phyloP scores from a whole-genome alignment of 2,888 invertebrate genomes.

The Macroteleia sp. region DNA sequence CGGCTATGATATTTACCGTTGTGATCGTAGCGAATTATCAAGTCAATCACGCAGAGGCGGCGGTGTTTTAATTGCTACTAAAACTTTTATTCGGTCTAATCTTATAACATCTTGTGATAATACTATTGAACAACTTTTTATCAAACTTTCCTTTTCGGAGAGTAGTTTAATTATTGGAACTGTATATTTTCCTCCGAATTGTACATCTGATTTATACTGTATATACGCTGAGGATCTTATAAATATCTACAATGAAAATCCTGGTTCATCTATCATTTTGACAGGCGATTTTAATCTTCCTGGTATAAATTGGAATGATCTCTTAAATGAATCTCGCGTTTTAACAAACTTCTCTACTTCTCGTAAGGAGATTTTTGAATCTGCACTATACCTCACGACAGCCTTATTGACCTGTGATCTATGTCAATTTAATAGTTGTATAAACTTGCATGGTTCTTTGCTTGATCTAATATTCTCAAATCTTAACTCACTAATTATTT shows the following conservation, averaged over 20 bases:
- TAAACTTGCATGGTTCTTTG: not conserved
- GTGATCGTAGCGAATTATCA: not conserved
- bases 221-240: not conserved
- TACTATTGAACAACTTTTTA: not conserved
- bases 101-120: not conserved
- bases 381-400: not conserved
- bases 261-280: not conserved
- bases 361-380: not conserved
- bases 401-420: not conserved
- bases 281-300: conserved; percentile 12
- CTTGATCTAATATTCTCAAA: not conserved
- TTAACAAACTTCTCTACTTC: not conserved
- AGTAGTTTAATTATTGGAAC: not conserved
- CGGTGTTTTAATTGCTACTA: conserved; percentile 16
- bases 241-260: not conserved
- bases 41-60: no score
- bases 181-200: conserved; percentile 7
- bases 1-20: conserved; percentile 7
- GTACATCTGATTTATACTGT: not conserved
- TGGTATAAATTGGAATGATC: not conserved
- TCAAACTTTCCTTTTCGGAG: not conserved
- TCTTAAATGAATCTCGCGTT: not conserved
- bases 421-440: not conserved
- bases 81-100: not conserved
- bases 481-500: not conserved